Evolutionary conservation across 2,888 invertebrate genomes (phyloP).

Genomic region (Microctonus brassicae): DNA sequence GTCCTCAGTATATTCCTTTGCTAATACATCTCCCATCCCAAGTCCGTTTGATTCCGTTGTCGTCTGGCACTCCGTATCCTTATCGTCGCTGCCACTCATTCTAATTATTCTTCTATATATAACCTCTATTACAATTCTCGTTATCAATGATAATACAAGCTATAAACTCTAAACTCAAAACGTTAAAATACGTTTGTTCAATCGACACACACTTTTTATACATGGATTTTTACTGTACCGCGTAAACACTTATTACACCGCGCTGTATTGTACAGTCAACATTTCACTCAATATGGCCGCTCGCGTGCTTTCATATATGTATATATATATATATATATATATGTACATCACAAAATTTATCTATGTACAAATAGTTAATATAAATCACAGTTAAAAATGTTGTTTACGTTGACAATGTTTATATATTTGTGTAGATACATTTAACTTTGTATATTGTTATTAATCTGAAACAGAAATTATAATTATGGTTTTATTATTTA

Average conservation of each 20-base stretch:
- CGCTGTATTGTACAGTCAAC: slow-evolving; percentile 53
- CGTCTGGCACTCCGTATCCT: slow-evolving; percentile 54
- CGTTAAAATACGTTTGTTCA: too few species aligned
- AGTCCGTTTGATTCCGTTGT: slow-evolving; percentile 55
- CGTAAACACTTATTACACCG: slow-evolving; percentile 61
- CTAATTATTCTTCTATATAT: slow-evolving; percentile 24
- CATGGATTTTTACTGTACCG: slow-evolving; percentile 44
- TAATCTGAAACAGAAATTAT: too few species aligned
- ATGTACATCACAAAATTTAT: neutral
- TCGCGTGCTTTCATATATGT: slow-evolving; percentile 21
- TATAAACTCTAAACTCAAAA: too few species aligned
- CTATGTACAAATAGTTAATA: too few species aligned
- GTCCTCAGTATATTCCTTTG: slow-evolving; percentile 58
- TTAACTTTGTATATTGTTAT: too few species aligned
- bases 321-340: too few species aligned
- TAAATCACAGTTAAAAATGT: too few species aligned
- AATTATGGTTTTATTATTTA: too few species aligned
- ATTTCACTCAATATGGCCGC: slow-evolving; percentile 47
- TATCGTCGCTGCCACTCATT: slow-evolving; percentile 58
- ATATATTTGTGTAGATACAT: too few species aligned
- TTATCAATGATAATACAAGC: slow-evolving; percentile 3
- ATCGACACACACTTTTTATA: slow-evolving; percentile 41
- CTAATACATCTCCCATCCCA: slow-evolving; percentile 67
- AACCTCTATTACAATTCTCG: slow-evolving; percentile 14
- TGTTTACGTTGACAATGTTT: too few species aligned